These are phyloP conservation scores for Spinus olivaceus DNA, from an alignment of 2,797 vertebrate species.

Conservation along the genomic window DNA sequence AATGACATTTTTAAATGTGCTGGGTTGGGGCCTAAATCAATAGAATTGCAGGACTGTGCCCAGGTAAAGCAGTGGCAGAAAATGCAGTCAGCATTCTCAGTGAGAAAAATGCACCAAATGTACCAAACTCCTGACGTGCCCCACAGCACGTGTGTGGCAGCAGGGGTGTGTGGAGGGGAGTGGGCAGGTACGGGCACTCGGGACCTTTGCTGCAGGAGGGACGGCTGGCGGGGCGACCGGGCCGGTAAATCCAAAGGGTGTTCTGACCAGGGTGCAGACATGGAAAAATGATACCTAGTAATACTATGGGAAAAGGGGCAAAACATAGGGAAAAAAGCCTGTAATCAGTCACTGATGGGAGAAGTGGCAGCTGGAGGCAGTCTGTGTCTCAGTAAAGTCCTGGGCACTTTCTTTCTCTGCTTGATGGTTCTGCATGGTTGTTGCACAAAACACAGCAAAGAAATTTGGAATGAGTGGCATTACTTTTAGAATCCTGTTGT, in stretches of 20 bases:
- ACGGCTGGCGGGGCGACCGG: not conserved
- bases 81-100: not conserved
- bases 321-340: not conserved
- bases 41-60: not conserved
- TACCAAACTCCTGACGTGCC: too few species aligned
- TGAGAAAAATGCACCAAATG: not conserved
- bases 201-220: not conserved
- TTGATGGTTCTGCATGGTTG: not conserved
- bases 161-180: not conserved
- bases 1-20: not conserved
- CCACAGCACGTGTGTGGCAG: accelerated
- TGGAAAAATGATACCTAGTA: not conserved
- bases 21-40: slow-evolving; percentile 1
- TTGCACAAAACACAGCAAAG: not conserved
- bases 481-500: not conserved
- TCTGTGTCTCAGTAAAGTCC: not conserved
- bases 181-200: accelerated
- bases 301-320: not conserved
- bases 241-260: not conserved
- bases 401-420: not conserved
- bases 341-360: not conserved
- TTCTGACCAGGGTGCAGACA: not conserved
- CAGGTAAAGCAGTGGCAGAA: not conserved
- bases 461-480: not conserved
- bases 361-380: not conserved